Percentiles rank a stretch among this genome's conserved stretches.
Conservation (phyloP, 2,888 invertebrate species). For the Camponotus fellah region DNA sequence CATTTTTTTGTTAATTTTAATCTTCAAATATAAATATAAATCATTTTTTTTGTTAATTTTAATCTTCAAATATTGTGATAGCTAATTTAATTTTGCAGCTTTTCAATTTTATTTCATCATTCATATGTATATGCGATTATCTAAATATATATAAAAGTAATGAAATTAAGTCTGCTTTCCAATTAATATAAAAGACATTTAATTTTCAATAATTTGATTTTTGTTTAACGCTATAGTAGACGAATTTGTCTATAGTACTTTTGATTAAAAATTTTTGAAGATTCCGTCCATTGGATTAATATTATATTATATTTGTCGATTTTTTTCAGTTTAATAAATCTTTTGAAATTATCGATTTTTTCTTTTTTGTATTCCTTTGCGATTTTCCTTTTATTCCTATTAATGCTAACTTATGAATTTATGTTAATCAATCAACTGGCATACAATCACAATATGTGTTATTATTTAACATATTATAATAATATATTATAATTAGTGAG, state of each 20-base stretch:
- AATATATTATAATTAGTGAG: too few relatives aligned
- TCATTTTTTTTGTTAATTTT: not conserved
- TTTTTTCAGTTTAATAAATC: conserved; percentile 33
- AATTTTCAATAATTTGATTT: not conserved
- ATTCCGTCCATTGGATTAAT: not conserved
- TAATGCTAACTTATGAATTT: not conserved
- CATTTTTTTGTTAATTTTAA: not conserved
- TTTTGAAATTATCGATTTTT: conserved; percentile 16
- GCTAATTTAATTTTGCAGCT: not conserved
- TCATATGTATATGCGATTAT: not conserved
- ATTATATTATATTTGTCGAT: conserved; percentile 17
- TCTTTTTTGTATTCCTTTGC: conserved; percentile 17
- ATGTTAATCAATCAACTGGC: not conserved
- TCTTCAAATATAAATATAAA: not conserved
- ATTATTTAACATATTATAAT: not conserved
- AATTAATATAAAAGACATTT: not conserved
- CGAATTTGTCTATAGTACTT: not conserved
- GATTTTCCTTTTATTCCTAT: conserved; percentile 12
- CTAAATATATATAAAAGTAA: conserved; percentile 3
- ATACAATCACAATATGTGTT: not conserved
- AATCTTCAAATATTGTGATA: not conserved
- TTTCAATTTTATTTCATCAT: not conserved
- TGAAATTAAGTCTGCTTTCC: not conserved
- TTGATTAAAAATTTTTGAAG: not conserved
- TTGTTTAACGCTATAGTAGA: conserved; percentile 4